These are phyloP conservation scores for Takifugu rubripes DNA, from an alignment of 2,797 vertebrate genomes.

Conservation along the genomic window DNA sequence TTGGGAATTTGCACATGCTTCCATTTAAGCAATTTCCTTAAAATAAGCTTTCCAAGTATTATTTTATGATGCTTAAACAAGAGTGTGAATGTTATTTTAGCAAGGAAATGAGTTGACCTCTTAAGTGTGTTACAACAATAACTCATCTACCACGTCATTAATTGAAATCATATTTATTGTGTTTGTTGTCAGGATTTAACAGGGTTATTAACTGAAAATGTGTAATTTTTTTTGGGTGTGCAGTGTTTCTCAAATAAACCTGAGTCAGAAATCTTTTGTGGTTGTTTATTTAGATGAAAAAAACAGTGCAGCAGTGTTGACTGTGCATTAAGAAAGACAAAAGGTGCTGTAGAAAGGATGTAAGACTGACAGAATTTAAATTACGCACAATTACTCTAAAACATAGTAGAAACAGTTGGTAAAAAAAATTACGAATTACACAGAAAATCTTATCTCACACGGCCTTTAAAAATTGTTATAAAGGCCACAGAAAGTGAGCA, in stretches of 20 bases:
- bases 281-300: slow-evolving; percentile 18
- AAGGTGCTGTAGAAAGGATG: too few species aligned
- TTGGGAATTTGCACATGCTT: background rate
- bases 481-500: too few species aligned
- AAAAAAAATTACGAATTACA: too few species aligned
- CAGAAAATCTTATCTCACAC: too few species aligned
- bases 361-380: too few species aligned
- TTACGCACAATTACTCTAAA: too few species aligned
- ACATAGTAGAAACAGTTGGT: too few species aligned
- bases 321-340: slow-evolving; percentile 7
- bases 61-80: background rate
- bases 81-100: slow-evolving; percentile 2
- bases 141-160: background rate
- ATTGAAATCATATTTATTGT: slow-evolving; percentile 24
- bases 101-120: slow-evolving; percentile 33
- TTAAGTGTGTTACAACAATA: slow-evolving; percentile 5
- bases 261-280: slow-evolving; percentile 2
- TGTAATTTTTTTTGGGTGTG: background rate
- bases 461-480: too few species aligned
- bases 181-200: slow-evolving; percentile 12
- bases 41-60: background rate
- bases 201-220: slow-evolving; percentile 14
- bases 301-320: slow-evolving; percentile 8
- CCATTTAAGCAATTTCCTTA: background rate
- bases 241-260: slow-evolving; percentile 31